Percentiles rank a stretch among this genome's conserved stretches.
Evolutionary conservation across 2,113 vertebrate genomes (phyloP).

Genomic region (Cyprinodon variegatus): DNA sequence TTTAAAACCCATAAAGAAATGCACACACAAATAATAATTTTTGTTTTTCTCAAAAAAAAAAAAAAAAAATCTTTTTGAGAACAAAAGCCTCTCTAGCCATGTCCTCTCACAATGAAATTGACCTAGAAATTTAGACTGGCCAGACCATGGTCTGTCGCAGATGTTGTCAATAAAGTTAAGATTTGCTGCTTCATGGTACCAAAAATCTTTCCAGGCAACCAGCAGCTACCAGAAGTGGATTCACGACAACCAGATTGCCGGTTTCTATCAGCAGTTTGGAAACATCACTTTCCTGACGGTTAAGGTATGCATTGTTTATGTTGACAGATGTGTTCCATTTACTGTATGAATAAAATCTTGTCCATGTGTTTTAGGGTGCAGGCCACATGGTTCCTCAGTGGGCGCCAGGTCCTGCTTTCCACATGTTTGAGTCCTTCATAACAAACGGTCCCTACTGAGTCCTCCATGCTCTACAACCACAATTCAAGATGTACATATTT

Average conservation of each 20-base stretch:
- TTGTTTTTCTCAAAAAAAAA: too few species aligned
- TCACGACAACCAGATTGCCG: constrained; percentile 75
- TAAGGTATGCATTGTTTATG: constrained; percentile 65
- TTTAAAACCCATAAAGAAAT: too few species aligned
- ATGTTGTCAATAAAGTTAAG: too few species aligned
- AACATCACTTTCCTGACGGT: constrained; percentile 81
- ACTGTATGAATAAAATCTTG: not conserved
- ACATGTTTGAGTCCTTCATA: constrained; percentile 81
- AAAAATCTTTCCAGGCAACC: constrained; percentile 58
- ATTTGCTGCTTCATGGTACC: not conserved
- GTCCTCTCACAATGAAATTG: too few species aligned
- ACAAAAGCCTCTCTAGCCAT: too few species aligned
- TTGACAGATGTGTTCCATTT: not conserved
- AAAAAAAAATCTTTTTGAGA: too few species aligned
- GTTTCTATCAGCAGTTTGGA: constrained; percentile 79
- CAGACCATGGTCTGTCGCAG: too few species aligned
- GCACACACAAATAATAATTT: too few species aligned
- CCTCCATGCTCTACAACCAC: not conserved
- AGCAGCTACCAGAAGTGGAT: constrained; percentile 71
- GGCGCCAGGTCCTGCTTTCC: constrained; percentile 79
- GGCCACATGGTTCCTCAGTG: constrained; percentile 86
- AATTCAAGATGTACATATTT: not conserved
- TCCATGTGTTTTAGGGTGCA: constrained; percentile 74
- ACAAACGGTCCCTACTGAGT: constrained; percentile 68
- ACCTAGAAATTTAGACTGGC: too few species aligned